Evolutionary conservation across 1,140 invertebrate species (phyloP).

Genomic region (Zaprionus kolodkinae): DNA sequence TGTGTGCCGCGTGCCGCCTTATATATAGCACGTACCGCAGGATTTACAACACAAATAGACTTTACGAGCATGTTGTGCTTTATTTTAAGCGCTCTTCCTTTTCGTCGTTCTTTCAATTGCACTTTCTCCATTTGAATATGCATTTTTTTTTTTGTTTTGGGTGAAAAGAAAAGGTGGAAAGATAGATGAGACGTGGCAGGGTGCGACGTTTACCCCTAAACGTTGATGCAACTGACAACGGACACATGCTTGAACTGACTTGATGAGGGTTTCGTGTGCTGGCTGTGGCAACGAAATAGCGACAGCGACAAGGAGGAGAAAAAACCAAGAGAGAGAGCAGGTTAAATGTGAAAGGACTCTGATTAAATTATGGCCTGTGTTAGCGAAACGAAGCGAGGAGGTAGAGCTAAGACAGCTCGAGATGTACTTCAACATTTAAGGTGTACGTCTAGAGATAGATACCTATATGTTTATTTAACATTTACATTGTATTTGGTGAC

Average conservation of each 20-base stretch:
- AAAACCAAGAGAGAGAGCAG: not conserved
- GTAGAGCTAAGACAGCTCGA: too few species aligned
- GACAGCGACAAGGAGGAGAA: not conserved
- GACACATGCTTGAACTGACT: slow-evolving; percentile 19
- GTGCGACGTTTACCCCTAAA: slow-evolving; percentile 12
- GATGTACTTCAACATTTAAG: not conserved
- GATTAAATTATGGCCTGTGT: slow-evolving; percentile 7
- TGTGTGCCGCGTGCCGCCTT: not conserved
- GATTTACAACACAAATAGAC: slow-evolving; percentile 32
- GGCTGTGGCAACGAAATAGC: not conserved
- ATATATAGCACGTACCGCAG: not conserved
- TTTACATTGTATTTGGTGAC: not conserved
- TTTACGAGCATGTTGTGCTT: slow-evolving; percentile 20
- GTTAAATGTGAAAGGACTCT: slow-evolving; percentile 1
- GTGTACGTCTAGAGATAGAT: not conserved
- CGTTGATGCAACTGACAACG: slow-evolving; percentile 42
- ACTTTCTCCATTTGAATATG: slow-evolving; percentile 31
- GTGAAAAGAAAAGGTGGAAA: not conserved
- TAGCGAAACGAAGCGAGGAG: not conserved
- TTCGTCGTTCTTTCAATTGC: slow-evolving; percentile 3
- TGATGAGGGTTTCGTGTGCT: slow-evolving; percentile 37
- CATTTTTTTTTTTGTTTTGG: slow-evolving; percentile 12
- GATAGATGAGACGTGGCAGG: not conserved
- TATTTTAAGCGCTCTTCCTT: slow-evolving; percentile 28
- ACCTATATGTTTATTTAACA: not conserved